These are phyloP conservation scores for Dasypogon diadema DNA, from an alignment of 2,888 invertebrate genomes.

Conservation along the genomic window DNA sequence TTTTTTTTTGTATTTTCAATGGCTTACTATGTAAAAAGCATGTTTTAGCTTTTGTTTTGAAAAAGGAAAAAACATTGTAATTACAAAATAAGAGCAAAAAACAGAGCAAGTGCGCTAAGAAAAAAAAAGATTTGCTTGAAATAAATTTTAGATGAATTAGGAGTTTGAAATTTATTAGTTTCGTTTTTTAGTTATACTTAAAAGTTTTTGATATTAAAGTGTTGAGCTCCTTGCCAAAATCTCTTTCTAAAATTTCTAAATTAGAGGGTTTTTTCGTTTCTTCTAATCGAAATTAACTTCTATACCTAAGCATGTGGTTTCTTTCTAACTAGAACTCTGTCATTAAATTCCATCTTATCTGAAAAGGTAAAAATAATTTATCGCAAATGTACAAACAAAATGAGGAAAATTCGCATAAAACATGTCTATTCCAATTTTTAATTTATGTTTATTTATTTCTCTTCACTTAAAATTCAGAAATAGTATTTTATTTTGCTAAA, in stretches of 20 bases:
- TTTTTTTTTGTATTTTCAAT: too few relatives aligned
- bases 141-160: constrained; percentile 32
- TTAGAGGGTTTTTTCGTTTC: neutral
- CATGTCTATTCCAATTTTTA: constrained; percentile 25
- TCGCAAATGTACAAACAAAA: constrained; percentile 9
- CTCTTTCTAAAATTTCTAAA: constrained; percentile 27
- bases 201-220: constrained; percentile 26
- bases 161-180: constrained; percentile 36
- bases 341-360: constrained; percentile 13
- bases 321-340: constrained; percentile 31
- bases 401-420: constrained; percentile 30
- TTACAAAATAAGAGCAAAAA: too few relatives aligned
- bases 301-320: constrained; percentile 39
- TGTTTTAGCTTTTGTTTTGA: too few relatives aligned
- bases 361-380: constrained; percentile 13
- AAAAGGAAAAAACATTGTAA: too few relatives aligned
- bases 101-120: neutral
- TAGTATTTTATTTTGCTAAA: constrained; percentile 39
- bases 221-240: constrained; percentile 27
- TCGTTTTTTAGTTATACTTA: constrained; percentile 19
- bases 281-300: constrained; percentile 13
- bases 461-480: constrained; percentile 30
- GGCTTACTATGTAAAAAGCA: too few relatives aligned
- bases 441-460: constrained; percentile 31
- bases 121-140: constrained; percentile 27